These are phyloP conservation scores for Pachyrhynchus sulphureomaculatus DNA, from an alignment of 1,140 invertebrate species.

Conservation along the genomic window DNA sequence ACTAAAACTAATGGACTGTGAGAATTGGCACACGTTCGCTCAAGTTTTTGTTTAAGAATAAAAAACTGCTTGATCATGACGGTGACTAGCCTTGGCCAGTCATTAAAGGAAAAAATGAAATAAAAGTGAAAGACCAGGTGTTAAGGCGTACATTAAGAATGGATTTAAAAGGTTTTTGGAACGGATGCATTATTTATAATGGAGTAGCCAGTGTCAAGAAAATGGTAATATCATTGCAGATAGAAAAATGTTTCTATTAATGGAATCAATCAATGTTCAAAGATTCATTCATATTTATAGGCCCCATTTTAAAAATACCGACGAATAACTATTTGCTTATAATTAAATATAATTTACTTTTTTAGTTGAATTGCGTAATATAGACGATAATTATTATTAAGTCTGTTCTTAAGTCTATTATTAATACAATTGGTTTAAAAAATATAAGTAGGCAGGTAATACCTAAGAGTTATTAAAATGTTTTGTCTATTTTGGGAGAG, in stretches of 20 bases:
- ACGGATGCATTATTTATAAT: constrained; percentile 27
- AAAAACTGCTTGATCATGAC: constrained; percentile 4
- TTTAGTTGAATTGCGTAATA: no score
- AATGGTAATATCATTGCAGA: background rate
- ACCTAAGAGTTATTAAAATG: no score
- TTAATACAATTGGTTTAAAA: no score
- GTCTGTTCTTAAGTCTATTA: no score
- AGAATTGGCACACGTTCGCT: constrained; percentile 21
- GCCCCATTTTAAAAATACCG: no score
- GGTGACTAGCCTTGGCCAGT: constrained; percentile 15
- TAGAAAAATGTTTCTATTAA: background rate
- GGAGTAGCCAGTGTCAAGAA: constrained; percentile 14
- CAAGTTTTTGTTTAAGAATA: constrained; percentile 7
- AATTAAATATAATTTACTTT: no score
- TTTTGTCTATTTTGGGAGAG: no score
- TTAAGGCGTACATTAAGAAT: constrained; percentile 23
- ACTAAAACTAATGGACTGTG: constrained; percentile 27
- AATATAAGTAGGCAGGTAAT: no score
- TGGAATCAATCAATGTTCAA: background rate
- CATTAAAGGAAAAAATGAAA: constrained; percentile 21
- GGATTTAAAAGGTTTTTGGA: constrained; percentile 29
- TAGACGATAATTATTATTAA: no score
- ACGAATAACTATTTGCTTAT: no score
- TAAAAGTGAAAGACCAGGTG: constrained; percentile 23
- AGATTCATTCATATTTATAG: constrained; percentile 2